Conservation (phyloP, 2,888 invertebrate genomes). For the Drosophila macrothrix region DNA sequence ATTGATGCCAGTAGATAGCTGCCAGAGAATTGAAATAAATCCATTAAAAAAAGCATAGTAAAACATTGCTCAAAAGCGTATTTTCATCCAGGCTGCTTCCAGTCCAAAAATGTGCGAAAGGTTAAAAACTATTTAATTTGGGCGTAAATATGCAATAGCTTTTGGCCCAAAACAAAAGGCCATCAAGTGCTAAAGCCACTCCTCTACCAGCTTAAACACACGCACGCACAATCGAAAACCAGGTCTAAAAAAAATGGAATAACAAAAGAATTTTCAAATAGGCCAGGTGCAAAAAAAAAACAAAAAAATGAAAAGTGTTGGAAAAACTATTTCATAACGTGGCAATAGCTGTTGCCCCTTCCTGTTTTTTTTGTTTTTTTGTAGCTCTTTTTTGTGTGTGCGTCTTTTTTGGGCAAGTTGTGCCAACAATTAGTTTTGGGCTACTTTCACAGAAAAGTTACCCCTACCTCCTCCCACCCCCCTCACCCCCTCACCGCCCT, state of each 20-base stretch:
- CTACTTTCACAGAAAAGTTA: constrained; percentile 26
- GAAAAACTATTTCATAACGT: constrained; percentile 48
- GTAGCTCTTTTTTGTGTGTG: background rate
- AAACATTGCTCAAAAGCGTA: background rate
- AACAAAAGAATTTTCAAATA: constrained; percentile 53
- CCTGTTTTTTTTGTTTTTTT: background rate
- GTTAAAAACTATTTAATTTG: constrained; percentile 52
- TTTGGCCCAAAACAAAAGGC: constrained; percentile 46
- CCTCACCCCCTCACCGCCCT: background rate
- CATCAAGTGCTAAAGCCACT: constrained; percentile 24
- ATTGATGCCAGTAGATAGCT: background rate
- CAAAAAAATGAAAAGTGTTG: constrained; percentile 15
- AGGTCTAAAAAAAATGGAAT: constrained; percentile 15
- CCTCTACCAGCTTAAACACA: background rate
- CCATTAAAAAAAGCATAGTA: background rate
- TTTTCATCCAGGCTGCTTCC: background rate
- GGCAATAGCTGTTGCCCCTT: constrained; percentile 13
- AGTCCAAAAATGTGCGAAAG: background rate
- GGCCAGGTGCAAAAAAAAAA: constrained; percentile 41
- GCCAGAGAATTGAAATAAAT: background rate
- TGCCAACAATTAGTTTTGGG: constrained; percentile 59
- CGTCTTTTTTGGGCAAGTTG: constrained; percentile 12
- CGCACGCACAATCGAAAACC: constrained; percentile 2
- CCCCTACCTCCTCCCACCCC: background rate
- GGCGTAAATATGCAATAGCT: constrained; percentile 59